Conservation (phyloP, 2,888 invertebrate species). For the Epistrophe grossulariae region DNA sequence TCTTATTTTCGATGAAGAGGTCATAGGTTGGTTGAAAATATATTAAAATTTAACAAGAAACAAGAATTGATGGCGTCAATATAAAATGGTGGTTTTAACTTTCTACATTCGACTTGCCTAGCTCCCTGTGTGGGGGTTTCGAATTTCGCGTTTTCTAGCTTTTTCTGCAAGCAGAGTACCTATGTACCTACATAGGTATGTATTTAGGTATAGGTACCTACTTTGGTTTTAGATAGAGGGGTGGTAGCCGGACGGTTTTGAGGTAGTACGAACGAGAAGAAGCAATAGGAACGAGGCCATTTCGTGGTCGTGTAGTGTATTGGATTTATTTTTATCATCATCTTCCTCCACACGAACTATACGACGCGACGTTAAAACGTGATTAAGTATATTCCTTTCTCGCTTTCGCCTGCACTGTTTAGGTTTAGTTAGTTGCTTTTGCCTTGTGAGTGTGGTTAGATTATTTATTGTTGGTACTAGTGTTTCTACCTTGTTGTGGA, state of each 20-base stretch:
- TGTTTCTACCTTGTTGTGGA: background rate
- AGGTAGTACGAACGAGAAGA: slow-evolving; percentile 57
- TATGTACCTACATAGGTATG: background rate
- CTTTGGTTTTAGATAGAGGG: slow-evolving; percentile 45
- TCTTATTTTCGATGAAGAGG: slow-evolving; percentile 9
- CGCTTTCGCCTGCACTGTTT: slow-evolving; percentile 12
- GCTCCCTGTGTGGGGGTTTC: slow-evolving; percentile 20
- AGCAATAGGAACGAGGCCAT: slow-evolving; percentile 69
- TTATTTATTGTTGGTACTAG: background rate
- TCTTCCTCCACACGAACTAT: slow-evolving; percentile 61
- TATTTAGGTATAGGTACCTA: background rate
- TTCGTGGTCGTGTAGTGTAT: slow-evolving; percentile 55
- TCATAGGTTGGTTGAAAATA: slow-evolving; percentile 37
- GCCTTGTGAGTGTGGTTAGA: slow-evolving; percentile 20
- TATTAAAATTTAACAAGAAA: slow-evolving; percentile 4
- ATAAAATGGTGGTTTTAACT: slow-evolving; percentile 2
- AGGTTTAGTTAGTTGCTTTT: slow-evolving; percentile 16
- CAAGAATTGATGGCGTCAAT: slow-evolving; percentile 19
- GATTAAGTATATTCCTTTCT: slow-evolving; percentile 9
- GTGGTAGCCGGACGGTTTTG: slow-evolving; percentile 49
- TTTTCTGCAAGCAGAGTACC: slow-evolving; percentile 21
- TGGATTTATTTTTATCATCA: slow-evolving; percentile 75
- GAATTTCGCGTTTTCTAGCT: slow-evolving; percentile 54
- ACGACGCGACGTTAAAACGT: background rate
- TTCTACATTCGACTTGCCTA: background rate